A percentile compares a stretch with the other conserved stretches of the same genome.
Conservation (phyloP, 23 tunicate genomes). For the Ascidia mentula region DNA sequence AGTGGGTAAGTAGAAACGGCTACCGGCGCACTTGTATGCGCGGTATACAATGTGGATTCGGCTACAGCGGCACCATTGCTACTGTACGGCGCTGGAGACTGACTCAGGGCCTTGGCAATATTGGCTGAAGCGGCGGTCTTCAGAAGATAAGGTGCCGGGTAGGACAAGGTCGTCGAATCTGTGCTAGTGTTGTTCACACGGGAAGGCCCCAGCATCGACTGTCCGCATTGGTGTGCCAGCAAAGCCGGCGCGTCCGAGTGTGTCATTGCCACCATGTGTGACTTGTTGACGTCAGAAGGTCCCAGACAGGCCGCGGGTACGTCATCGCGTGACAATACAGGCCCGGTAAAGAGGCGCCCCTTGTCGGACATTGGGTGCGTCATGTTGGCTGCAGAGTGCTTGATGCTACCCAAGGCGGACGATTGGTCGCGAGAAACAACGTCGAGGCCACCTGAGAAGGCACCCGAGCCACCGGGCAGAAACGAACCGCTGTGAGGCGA, state of each 20-base stretch:
- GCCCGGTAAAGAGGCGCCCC: neutral
- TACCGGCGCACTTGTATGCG: neutral
- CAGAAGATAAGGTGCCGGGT: neutral
- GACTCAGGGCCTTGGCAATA: neutral
- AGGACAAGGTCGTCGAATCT: neutral
- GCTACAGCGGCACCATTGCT: neutral
- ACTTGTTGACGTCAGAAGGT: neutral
- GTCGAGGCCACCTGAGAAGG: slow-evolving; percentile 4
- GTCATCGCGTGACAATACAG: neutral
- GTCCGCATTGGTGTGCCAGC: neutral
- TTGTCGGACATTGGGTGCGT: neutral
- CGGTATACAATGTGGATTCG: neutral
- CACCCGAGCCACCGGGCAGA: neutral
- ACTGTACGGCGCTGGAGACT: neutral
- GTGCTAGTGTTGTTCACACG: neutral
- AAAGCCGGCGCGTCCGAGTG: neutral
- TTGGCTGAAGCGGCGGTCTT: neutral
- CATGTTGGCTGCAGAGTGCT: slow-evolving; percentile 1
- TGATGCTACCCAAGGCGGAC: neutral
- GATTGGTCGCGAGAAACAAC: neutral
- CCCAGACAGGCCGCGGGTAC: neutral
- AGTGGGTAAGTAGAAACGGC: neutral
- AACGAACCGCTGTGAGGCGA: neutral
- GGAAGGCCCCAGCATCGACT: neutral
- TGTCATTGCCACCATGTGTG: neutral